phyloP scores from a whole-genome alignment of 2,797 vertebrate species.

The Limnodromus scolopaceus region DNA sequence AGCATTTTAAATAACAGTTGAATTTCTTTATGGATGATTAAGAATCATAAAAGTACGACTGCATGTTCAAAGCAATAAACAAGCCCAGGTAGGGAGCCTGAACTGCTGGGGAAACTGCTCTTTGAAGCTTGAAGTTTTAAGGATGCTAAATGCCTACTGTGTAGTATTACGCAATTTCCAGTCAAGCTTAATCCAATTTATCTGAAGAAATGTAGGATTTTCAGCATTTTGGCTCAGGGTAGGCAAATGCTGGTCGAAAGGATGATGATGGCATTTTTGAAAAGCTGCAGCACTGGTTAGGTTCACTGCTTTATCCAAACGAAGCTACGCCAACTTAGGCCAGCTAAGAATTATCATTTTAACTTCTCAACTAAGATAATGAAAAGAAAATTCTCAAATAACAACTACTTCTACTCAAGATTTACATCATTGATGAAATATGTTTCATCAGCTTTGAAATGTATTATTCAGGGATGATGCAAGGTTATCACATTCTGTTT shows the following conservation, averaged over 20 bases:
- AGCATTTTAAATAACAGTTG: slow-evolving; percentile 69
- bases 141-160: background rate
- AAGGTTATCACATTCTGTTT: background rate
- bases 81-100: slow-evolving; percentile 1
- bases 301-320: background rate
- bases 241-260: background rate
- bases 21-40: slow-evolving; percentile 56
- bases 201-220: background rate
- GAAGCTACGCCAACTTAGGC: background rate
- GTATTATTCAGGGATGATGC: background rate
- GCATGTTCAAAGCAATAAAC: slow-evolving; percentile 60
- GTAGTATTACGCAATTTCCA: background rate
- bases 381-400: background rate
- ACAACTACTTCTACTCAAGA: background rate
- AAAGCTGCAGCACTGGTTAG: background rate
- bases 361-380: background rate
- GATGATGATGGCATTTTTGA: background rate
- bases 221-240: background rate
- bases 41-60: slow-evolving; percentile 26
- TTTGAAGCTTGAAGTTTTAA: slow-evolving; percentile 40
- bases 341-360: background rate
- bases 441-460: background rate
- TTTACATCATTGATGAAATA: background rate
- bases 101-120: slow-evolving; percentile 54
- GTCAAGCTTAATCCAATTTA: slow-evolving; percentile 20